Evolutionary conservation across 1,140 invertebrate genomes (phyloP).

Genomic region (Panulirus ornatus): DNA sequence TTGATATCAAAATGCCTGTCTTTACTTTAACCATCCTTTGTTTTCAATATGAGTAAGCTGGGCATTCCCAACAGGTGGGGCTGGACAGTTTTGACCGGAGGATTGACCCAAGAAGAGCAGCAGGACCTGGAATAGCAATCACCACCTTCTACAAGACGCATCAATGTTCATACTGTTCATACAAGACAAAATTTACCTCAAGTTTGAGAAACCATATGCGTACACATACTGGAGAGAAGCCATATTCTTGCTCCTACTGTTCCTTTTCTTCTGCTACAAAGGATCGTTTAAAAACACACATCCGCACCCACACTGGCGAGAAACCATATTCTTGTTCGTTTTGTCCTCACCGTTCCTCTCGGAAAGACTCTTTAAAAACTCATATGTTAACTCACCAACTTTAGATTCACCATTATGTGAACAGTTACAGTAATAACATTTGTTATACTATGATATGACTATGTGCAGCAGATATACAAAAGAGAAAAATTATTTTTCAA

Average conservation of each 20-base stretch:
- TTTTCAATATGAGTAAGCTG: conserved; percentile 45
- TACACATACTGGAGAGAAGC: conserved; percentile 55
- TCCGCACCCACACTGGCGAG: conserved; percentile 51
- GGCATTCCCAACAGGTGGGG: conserved; percentile 62
- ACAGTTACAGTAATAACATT: no score
- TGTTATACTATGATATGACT: no score
- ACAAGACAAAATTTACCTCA: conserved; percentile 50
- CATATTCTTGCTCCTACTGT: conserved; percentile 48
- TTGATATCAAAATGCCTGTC: no score
- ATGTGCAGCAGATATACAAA: no score
- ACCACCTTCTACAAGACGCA: conserved; percentile 38
- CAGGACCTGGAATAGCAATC: conserved; percentile 25
- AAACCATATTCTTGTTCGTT: conserved; percentile 52
- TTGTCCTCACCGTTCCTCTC: conserved; percentile 50
- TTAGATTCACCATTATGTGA: not conserved
- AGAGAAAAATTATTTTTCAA: no score
- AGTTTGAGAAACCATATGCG: conserved; percentile 52
- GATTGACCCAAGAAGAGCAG: conserved; percentile 18
- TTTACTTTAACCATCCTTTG: not conserved
- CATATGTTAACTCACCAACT: conserved; percentile 49
- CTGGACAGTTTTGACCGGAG: conserved; percentile 47
- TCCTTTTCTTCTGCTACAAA: conserved; percentile 54
- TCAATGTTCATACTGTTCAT: conserved; percentile 53
- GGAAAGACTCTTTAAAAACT: conserved; percentile 49
- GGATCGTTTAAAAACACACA: conserved; percentile 46